A percentile compares a stretch with the other conserved stretches of the same genome.
Evolutionary conservation across 2,113 vertebrate genomes (phyloP).

Genomic region (Mus pahari): DNA sequence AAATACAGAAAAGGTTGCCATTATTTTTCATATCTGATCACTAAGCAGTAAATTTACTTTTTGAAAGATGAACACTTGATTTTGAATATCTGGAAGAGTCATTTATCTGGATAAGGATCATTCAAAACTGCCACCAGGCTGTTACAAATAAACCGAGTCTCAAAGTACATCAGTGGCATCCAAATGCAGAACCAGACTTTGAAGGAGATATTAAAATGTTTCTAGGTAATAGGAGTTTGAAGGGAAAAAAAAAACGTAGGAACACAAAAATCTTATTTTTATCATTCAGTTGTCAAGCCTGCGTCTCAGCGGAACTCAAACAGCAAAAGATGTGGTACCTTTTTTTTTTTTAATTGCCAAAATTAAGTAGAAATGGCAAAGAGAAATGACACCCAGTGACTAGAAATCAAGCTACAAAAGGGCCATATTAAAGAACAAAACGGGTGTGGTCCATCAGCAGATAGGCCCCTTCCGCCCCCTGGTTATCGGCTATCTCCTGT

Average conservation of each 20-base stretch:
- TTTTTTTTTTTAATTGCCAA: slow-evolving; percentile 42
- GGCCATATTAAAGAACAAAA: neutral
- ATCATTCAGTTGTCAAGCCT: neutral
- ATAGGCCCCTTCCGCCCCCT: neutral
- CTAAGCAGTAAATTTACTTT: slow-evolving; percentile 11
- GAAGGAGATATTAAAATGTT: neutral
- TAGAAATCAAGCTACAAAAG: slow-evolving; percentile 36
- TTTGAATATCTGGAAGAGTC: neutral
- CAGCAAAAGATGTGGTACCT: slow-evolving; percentile 4
- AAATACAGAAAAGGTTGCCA: slow-evolving; percentile 38
- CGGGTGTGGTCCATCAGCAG: neutral
- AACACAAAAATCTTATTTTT: slow-evolving; percentile 36
- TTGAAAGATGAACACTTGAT: neutral
- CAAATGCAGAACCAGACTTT: neutral
- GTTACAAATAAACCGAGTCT: slow-evolving; percentile 2
- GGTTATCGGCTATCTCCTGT: neutral
- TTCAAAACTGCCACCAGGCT: neutral
- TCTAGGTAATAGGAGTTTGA: slow-evolving; percentile 28
- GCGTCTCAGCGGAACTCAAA: neutral
- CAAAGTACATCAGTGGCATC: neutral
- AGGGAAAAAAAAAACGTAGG: neutral
- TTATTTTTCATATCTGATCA: slow-evolving; percentile 52
- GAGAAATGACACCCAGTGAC: slow-evolving; percentile 1
- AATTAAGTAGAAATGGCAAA: slow-evolving; percentile 58
- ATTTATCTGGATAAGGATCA: slow-evolving; percentile 33